Evolutionary conservation across 2,888 invertebrate species (phyloP).

Genomic region (Ctena decussata): DNA sequence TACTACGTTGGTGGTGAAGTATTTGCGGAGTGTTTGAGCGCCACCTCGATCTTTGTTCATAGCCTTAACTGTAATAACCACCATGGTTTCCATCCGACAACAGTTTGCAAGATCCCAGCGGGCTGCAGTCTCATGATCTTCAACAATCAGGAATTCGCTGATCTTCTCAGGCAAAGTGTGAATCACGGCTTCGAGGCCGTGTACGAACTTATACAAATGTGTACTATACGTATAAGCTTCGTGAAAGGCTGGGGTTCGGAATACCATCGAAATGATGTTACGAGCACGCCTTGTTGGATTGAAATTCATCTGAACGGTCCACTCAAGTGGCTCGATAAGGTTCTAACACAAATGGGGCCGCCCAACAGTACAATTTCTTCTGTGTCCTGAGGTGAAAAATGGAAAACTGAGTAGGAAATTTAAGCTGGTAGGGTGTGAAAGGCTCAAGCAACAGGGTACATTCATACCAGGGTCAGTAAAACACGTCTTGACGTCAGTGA

Average conservation of each 20-base stretch:
- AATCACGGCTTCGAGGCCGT: conserved; percentile 99
- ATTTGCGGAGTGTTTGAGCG: conserved; percentile 98
- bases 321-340: conserved; percentile 99
- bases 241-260: conserved; percentile 99
- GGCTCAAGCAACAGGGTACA: too few relatives aligned
- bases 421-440: too few relatives aligned
- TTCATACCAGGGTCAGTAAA: too few relatives aligned
- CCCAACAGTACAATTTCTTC: conserved; percentile 95
- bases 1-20: conserved; percentile 99
- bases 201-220: conserved; percentile 99
- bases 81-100: conserved; percentile 99
- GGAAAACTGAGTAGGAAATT: too few relatives aligned
- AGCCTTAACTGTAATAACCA: conserved; percentile 99
- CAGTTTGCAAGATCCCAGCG: conserved; percentile 97
- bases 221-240: conserved; percentile 99
- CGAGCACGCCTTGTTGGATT: conserved; percentile 99
- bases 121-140: conserved; percentile 99
- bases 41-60: conserved; percentile 99
- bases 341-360: conserved; percentile 99
- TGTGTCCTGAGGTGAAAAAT: conserved; percentile 86
- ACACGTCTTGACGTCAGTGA: too few relatives aligned
- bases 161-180: conserved; percentile 93
- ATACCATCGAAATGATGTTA: conserved; percentile 99
- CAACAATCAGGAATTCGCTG: conserved; percentile 98
- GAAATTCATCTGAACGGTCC: conserved; percentile 99